Percentiles rank a stretch among this genome's conserved stretches.
Conservation (phyloP, 1,140 invertebrate genomes). For the Drosophila navojoa region DNA sequence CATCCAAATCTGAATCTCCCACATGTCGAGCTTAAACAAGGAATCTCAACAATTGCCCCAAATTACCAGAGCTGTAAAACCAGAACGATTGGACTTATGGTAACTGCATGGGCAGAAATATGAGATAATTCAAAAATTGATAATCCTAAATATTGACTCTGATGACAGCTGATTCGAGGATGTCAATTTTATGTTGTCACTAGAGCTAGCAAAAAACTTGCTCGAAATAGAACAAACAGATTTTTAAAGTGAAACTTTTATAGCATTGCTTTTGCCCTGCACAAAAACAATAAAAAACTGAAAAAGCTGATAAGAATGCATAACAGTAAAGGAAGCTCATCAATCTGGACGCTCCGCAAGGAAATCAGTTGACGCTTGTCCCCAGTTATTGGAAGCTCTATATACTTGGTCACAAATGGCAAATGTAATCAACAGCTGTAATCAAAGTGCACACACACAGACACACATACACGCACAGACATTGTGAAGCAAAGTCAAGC, state of each 20-base stretch:
- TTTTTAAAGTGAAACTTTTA: no score
- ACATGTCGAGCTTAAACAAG: slow-evolving; percentile 43
- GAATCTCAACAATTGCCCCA: background rate
- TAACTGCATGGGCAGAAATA: no score
- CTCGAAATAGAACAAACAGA: no score
- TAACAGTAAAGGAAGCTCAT: background rate
- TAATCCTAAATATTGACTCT: no score
- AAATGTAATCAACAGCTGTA: slow-evolving; percentile 45
- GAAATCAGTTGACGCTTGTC: slow-evolving; percentile 18
- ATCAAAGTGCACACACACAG: slow-evolving; percentile 29
- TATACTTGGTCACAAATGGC: background rate
- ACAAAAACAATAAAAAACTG: background rate
- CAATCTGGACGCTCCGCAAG: slow-evolving; percentile 12
- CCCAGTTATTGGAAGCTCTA: background rate
- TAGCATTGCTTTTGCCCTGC: background rate
- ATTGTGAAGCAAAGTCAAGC: slow-evolving; percentile 12
- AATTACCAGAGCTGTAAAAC: background rate
- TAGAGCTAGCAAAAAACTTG: no score
- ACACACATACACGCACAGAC: slow-evolving; percentile 1
- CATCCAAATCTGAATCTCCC: slow-evolving; percentile 43
- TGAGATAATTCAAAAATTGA: no score
- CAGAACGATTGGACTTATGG: background rate
- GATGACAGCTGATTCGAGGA: no score
- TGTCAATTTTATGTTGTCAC: no score
- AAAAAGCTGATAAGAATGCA: background rate